phyloP scores from a whole-genome alignment of 92 coral and sea anemone genomes.

The Zoanthus sansibaricus region DNA sequence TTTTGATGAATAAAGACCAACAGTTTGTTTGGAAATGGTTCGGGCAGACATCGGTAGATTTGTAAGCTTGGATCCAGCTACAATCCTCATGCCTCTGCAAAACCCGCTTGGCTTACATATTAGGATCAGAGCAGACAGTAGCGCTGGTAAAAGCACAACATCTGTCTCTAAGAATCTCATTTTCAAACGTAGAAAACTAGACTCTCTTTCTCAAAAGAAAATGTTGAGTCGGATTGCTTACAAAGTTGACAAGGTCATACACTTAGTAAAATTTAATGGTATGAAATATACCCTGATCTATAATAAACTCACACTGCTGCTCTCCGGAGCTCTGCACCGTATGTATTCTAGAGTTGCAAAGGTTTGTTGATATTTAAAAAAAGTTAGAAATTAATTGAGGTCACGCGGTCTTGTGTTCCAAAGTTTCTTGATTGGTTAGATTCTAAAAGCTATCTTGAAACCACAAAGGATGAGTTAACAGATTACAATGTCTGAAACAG shows the following conservation, averaged over 20 bases:
- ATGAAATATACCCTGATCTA: neutral
- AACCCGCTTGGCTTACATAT: neutral
- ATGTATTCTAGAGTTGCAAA: constrained; percentile 22
- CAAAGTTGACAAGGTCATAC: neutral
- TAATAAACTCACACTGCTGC: neutral
- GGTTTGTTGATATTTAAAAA: constrained; percentile 31
- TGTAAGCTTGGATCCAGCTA: neutral
- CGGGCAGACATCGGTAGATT: neutral
- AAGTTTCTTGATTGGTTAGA: constrained; percentile 21
- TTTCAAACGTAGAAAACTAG: neutral
- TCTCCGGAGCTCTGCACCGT: neutral
- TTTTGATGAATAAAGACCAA: neutral
- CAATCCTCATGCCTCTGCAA: neutral
- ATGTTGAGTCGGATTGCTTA: neutral
- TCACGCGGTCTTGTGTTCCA: constrained; percentile 23
- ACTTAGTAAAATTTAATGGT: neutral
- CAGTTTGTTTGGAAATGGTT: neutral
- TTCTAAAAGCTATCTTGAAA: constrained; percentile 1
- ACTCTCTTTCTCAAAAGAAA: neutral
- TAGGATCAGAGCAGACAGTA: neutral
- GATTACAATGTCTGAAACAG: neutral
- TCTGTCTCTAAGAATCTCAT: constrained; percentile 7
- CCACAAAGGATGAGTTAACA: neutral
- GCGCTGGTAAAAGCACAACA: constrained; percentile 7
- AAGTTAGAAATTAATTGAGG: constrained; percentile 31